A percentile compares a stretch with the other conserved stretches of the same genome.
phyloP scores from a whole-genome alignment of 1,140 invertebrate genomes.

The Galleria mellonella region DNA sequence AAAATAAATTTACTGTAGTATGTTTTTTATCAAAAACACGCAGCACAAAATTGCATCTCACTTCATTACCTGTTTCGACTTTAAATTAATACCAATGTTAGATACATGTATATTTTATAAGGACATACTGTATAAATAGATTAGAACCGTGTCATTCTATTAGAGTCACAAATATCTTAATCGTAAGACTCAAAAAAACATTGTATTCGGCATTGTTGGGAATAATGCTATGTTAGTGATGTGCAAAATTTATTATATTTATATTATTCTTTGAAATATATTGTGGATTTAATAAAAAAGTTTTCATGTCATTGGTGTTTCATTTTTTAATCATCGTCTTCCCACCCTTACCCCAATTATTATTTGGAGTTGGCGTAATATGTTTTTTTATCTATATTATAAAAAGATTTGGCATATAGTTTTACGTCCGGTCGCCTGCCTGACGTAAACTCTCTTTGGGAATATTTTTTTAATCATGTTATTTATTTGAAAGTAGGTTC shows the following conservation, averaged over 20 bases:
- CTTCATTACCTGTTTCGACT: conserved; percentile 3
- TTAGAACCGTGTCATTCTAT: conserved; percentile 33
- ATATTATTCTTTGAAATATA: conserved; percentile 73
- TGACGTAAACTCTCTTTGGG: too few relatives aligned
- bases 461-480: too few relatives aligned
- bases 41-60: conserved; percentile 10
- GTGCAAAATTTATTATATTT: conserved; percentile 68
- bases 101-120: conserved; percentile 24
- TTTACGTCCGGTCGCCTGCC: too few relatives aligned
- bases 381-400: too few relatives aligned
- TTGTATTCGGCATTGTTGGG: conserved; percentile 45
- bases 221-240: conserved; percentile 53
- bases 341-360: too few relatives aligned
- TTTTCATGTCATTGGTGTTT: conserved; percentile 53
- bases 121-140: conserved; percentile 33
- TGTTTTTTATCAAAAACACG: background rate
- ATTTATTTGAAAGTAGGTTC: too few relatives aligned
- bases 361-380: too few relatives aligned
- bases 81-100: conserved; percentile 1
- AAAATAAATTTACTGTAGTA: conserved; percentile 9
- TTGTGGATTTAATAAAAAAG: conserved; percentile 73
- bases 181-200: conserved; percentile 37
- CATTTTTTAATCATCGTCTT: conserved; percentile 15
- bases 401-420: too few relatives aligned
- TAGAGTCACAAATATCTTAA: conserved; percentile 36